Evolutionary conservation across 2,797 vertebrate species (phyloP).

Genomic region (Enteromius fasciolatus): DNA sequence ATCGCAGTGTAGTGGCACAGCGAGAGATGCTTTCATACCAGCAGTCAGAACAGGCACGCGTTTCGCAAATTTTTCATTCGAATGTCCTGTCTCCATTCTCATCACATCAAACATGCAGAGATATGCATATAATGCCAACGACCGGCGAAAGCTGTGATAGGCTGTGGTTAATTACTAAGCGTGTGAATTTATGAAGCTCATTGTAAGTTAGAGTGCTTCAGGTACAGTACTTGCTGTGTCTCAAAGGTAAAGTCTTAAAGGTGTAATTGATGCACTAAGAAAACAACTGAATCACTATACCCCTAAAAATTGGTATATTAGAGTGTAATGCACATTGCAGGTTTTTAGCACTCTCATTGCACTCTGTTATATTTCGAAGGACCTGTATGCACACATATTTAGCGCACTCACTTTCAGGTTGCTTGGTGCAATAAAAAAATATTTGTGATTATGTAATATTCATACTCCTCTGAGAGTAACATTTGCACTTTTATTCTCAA

Average conservation of each 20-base stretch:
- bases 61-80: conserved; percentile 32
- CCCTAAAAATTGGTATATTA: neutral
- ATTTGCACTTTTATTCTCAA: neutral
- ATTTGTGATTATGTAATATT: neutral
- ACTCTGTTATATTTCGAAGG: neutral
- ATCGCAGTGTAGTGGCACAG: conserved; percentile 79
- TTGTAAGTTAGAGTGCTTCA: conserved; percentile 46
- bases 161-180: conserved; percentile 76
- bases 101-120: conserved; percentile 60
- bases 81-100: conserved; percentile 57
- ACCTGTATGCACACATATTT: neutral
- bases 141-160: conserved; percentile 73
- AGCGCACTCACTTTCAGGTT: neutral
- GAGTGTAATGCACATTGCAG: neutral
- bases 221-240: conserved; percentile 37
- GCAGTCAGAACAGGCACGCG: conserved; percentile 23
- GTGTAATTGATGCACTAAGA: neutral
- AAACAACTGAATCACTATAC: neutral
- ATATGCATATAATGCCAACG: conserved; percentile 74
- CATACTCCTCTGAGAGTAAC: neutral
- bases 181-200: conserved; percentile 76
- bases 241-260: neutral
- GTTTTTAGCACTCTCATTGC: neutral
- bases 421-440: neutral
- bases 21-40: conserved; percentile 70